Evolutionary conservation across 2,113 vertebrate species (phyloP), one percentile per base, ranked within the genome.

Genomic region (Delphinus delphis): DNA sequence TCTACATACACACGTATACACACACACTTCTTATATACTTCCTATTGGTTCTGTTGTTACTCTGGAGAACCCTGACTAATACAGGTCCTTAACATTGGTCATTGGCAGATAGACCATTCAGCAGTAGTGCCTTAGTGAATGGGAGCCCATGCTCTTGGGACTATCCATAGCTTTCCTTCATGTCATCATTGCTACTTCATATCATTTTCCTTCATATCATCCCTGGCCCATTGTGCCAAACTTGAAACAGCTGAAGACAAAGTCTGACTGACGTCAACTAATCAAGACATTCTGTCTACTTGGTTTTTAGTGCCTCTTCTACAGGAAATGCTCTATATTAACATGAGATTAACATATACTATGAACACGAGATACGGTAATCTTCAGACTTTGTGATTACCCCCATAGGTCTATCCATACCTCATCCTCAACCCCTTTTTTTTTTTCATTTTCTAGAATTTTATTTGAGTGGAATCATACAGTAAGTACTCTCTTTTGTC

Each of bases 371-470:
- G 33, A 62, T 15, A 36, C 0, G 50, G 31, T 65, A 23, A 84
- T 74, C 15, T 63, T 47, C 11, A 84, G 25, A 62, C 26, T 50
- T 31, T 25, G 41, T 17, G 25, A 6, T 74, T 31, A 84, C 5
- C 53, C 4, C 18, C 68, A 38, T 28, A 74, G 67, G 33, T 50
- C 44, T n/a, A 31, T 38, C 18, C 33, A 33, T 53, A 7, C 36
- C 8, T 63, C 55, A 38, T 23, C 8, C 14, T 18, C 28, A 38
- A 26, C 25, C 2, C 17, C 23, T 18, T 33, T 53, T 50, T 53
- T 53, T 53, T 53, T 55, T 96, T 60, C 31, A 41, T 62, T 81
- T 94, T 86, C 92, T 70, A 93, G 38, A 73, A 94, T 36, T 63
- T 77, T 47, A 58, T 73, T 68, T 86, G 15, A 92, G 36, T 63